phyloP scores from a whole-genome alignment of 2,888 invertebrate species.

The Rhorus exstirpatorius region DNA sequence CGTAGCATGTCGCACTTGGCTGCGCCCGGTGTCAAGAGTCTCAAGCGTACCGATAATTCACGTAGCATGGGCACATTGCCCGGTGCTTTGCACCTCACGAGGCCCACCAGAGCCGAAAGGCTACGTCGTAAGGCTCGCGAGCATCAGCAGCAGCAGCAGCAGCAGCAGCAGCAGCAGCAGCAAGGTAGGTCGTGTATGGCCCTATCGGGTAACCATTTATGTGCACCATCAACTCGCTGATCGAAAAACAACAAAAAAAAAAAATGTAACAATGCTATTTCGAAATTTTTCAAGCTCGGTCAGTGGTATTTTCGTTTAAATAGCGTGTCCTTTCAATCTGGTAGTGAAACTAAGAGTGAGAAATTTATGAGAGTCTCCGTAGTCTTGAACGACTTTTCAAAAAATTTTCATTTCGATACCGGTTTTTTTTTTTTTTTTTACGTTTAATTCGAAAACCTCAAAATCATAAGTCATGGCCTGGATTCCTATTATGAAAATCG shows the following conservation, averaged over 20 bases:
- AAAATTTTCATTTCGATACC: no score
- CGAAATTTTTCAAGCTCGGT: no score
- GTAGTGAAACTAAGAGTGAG: no score
- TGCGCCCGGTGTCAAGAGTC: slow-evolving; percentile 84
- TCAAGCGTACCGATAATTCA: slow-evolving; percentile 85
- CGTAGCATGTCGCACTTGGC: slow-evolving; percentile 92
- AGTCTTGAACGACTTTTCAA: no score
- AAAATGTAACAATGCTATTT: neutral
- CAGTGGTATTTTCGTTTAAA: no score
- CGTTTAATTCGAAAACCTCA: no score
- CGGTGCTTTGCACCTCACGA: slow-evolving; percentile 80
- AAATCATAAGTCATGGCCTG: no score
- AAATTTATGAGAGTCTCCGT: no score
- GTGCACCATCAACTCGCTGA: slow-evolving; percentile 64
- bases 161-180: slow-evolving; percentile 81
- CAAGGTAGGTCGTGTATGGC: slow-evolving; percentile 81
- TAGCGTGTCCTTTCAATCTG: no score
- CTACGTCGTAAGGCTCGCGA: slow-evolving; percentile 84
- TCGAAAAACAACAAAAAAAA: neutral
- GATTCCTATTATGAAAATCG: no score
- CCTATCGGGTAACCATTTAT: slow-evolving; percentile 72
- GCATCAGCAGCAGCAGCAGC: slow-evolving; percentile 80
- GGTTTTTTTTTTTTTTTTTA: no score
- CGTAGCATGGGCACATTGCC: slow-evolving; percentile 85
- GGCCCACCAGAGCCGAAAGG: slow-evolving; percentile 84